These are phyloP conservation scores for Scyliorhinus canicula DNA, from an alignment of 2,797 vertebrate species.

Conservation along the genomic window DNA sequence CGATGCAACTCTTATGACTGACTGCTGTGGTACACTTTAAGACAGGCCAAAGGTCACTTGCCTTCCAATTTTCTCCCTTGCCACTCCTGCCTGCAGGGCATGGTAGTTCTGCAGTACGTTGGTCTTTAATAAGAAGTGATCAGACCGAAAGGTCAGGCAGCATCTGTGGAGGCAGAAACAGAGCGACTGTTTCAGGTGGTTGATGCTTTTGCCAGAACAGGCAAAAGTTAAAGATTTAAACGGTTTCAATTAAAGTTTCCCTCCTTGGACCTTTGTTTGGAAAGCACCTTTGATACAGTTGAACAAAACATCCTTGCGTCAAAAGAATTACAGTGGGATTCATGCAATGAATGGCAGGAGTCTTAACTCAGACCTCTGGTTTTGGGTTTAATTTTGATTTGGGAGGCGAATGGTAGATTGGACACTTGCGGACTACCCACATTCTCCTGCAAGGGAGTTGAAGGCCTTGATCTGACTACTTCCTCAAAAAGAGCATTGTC, in stretches of 20 bases:
- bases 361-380: background rate
- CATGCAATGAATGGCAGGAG: background rate
- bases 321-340: background rate
- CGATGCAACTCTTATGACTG: background rate
- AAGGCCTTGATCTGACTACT: background rate
- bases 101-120: background rate
- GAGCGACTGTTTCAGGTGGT: background rate
- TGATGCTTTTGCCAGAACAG: background rate
- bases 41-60: background rate
- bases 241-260: no score
- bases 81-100: background rate
- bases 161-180: background rate
- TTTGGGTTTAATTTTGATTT: background rate
- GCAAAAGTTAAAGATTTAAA: no score
- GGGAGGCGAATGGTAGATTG: background rate
- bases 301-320: background rate
- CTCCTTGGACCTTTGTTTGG: background rate
- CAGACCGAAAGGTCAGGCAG: background rate
- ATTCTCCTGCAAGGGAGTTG: background rate
- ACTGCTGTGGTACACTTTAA: background rate
- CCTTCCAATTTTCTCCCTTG: background rate
- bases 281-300: background rate
- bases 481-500: background rate
- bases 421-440: background rate
- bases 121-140: background rate